Percentiles rank a stretch among this genome's conserved stretches.
phyloP scores from a whole-genome alignment of 2,113 vertebrate genomes.

The Polypterus bichir region DNA sequence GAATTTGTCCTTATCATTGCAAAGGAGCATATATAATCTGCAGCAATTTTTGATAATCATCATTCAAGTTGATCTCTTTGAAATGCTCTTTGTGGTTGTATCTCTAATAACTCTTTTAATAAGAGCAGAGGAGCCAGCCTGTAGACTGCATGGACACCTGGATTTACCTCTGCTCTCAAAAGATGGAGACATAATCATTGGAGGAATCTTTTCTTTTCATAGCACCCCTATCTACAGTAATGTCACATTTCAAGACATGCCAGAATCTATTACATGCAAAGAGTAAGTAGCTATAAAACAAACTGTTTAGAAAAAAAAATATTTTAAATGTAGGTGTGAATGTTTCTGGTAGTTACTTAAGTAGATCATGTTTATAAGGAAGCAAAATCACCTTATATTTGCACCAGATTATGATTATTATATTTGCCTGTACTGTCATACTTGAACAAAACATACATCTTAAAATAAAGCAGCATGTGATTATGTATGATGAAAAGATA shows the following conservation, averaged over 20 bases:
- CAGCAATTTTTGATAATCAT: not conserved
- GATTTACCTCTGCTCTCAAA: conserved; percentile 15
- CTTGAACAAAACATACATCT: too few species aligned
- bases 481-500: too few species aligned
- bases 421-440: too few species aligned
- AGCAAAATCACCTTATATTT: too few species aligned
- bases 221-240: conserved; percentile 4
- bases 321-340: too few species aligned
- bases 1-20: too few species aligned
- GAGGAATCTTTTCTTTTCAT: conserved; percentile 20
- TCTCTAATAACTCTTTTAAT: conserved; percentile 5
- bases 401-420: too few species aligned
- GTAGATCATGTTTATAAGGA: too few species aligned
- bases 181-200: conserved; percentile 21
- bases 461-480: not conserved
- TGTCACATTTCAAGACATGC: conserved; percentile 10
- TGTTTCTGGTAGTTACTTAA: not conserved
- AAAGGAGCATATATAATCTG: too few species aligned
- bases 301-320: not conserved
- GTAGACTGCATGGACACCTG: conserved; percentile 13
- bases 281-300: conserved; percentile 6
- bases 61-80: not conserved
- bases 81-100: conserved; percentile 9
- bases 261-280: conserved; percentile 8
- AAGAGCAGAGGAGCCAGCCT: conserved; percentile 12